Evolutionary conservation across 1,140 invertebrate species (phyloP), one percentile per base, ranked within the genome.

Genomic region (Drosophila quadrilineata): DNA sequence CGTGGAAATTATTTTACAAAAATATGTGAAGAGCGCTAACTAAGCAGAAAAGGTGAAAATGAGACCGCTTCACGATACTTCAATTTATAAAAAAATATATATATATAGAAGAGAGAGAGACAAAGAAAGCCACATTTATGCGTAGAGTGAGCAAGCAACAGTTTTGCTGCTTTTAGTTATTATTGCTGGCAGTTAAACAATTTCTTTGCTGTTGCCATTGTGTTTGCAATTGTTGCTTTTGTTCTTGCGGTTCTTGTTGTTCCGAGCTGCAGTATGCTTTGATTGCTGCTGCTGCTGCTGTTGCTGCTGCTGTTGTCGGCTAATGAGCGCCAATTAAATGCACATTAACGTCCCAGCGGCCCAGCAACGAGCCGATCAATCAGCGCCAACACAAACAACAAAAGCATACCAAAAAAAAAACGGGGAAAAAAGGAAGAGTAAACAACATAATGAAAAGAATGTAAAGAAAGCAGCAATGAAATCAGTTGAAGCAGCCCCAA

Each of bases 271-370:
- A 9, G 21, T 12, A 2, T 52, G 49, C 24, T 28, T 12, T 22
- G 2, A 16, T 17, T 21, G 36, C 6, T 26, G 19, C 9, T 33
- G 48, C 8, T 35, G 6, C 2, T 52, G 38, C 8, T 36, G 48
- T 17, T 46, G 41, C n/a, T 48, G 35, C 3, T 38, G 28, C 14
- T 46, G 58, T 52, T 50, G 46, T 31, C 36, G 53, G 60, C 73
- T 75, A 76, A 75, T 75, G 67, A 76, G 73, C 67, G 49, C 54
- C 75, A 77, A 77, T 77, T 77, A 77, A 77, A 77, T 67, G 48
- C 58, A 71, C 75, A 77, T 77, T 77, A 79, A 74, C 54, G 75
- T 67, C 38, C 33, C 31, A 58, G 35, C 49, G 19, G 56, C n/a
- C n/a, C 49, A 68, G 52, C 66, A 48, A 26, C 33, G 36, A 70